Evolutionary conservation across 37 sponge, comb jelly and placozoan species (phyloP).

Genomic region (Cladorhizidae sp.): DNA sequence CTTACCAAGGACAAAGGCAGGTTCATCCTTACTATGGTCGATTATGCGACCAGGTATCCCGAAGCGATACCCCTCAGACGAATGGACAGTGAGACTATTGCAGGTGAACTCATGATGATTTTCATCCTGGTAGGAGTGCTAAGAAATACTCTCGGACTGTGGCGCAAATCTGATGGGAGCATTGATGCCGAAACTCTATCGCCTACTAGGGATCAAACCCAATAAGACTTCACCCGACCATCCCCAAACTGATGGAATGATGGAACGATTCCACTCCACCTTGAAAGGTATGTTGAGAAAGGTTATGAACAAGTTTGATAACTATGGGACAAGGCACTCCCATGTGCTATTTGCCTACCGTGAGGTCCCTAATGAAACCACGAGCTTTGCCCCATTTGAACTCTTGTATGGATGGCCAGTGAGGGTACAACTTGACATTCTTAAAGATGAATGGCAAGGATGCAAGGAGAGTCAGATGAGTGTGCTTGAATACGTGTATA

Average conservation of each 20-base stretch:
- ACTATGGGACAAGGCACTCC: constrained; percentile 26
- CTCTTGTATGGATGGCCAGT: constrained; percentile 30
- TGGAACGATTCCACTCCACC: constrained; percentile 42
- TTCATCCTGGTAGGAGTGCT: constrained; percentile 36
- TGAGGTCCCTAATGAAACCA: constrained; percentile 42
- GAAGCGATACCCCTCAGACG: constrained; percentile 36
- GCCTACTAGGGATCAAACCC: too few species aligned
- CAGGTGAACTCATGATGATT: constrained; percentile 28
- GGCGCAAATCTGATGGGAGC: too few species aligned
- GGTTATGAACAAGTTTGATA: neutral
- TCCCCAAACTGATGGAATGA: constrained; percentile 50
- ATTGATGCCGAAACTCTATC: too few species aligned
- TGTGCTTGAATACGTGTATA: neutral
- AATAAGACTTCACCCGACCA: too few species aligned
- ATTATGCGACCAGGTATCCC: constrained; percentile 46
- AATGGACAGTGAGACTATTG: constrained; percentile 27
- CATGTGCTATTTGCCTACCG: constrained; percentile 42
- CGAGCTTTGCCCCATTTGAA: constrained; percentile 51
- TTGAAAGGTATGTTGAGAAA: constrained; percentile 36
- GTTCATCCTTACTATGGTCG: constrained; percentile 20
- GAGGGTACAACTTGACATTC: constrained; percentile 30
- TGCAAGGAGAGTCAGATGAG: neutral
- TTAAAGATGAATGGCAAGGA: constrained; percentile 32
- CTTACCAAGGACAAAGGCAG: constrained; percentile 16
- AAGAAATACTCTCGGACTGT: neutral